These are phyloP conservation scores for Caenorhabditis panamensis DNA, from an alignment of 2,888 invertebrate species.

Conservation along the genomic window DNA sequence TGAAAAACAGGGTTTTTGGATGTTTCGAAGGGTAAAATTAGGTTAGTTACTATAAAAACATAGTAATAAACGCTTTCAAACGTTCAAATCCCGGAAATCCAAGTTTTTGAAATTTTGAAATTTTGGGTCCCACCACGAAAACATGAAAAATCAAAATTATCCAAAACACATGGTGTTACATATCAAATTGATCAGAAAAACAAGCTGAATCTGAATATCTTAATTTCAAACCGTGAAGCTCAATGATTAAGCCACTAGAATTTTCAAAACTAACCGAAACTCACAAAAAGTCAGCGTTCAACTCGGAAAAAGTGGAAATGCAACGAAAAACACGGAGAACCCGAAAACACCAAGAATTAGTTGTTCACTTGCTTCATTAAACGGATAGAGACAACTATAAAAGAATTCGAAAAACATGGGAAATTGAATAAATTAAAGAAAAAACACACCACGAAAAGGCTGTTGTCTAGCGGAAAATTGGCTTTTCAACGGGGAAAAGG, in stretches of 20 bases:
- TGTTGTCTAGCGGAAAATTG: background rate
- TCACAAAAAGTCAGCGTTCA: background rate
- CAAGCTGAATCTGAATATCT: background rate
- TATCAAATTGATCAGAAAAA: background rate
- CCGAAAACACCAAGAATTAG: background rate
- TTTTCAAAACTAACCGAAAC: background rate
- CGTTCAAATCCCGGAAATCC: background rate
- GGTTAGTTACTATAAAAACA: background rate
- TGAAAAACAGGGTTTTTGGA: background rate
- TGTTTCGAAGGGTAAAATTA: background rate
- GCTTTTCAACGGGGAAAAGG: background rate
- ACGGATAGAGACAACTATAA: background rate
- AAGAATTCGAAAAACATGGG: background rate
- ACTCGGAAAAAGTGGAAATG: background rate
- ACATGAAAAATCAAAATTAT: background rate
- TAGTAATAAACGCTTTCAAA: too few species aligned
- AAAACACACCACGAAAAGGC: too few species aligned
- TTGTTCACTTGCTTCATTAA: background rate
- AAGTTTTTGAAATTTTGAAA: background rate
- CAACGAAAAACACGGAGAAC: background rate
- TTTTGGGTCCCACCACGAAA: slow-evolving; percentile 8
- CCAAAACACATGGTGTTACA: background rate
- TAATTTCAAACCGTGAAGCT: background rate
- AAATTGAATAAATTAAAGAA: background rate
- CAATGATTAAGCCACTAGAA: too few species aligned